phyloP scores from a whole-genome alignment of 1,140 invertebrate genomes.

The Achroia grisella region DNA sequence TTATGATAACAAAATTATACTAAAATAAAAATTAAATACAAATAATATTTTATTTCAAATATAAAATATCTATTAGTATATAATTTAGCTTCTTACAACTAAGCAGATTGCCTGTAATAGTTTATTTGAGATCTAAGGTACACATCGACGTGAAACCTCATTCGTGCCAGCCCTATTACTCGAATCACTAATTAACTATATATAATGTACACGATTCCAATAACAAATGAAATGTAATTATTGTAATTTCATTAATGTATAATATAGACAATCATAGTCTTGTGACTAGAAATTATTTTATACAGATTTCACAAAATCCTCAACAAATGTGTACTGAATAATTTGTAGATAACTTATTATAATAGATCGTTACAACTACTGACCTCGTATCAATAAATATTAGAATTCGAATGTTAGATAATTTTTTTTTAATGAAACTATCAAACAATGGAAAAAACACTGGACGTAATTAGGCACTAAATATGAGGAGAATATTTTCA shows the following conservation, averaged over 20 bases:
- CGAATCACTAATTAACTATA: constrained; percentile 3
- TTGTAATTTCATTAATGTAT: constrained; percentile 25
- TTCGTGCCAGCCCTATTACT: constrained; percentile 13
- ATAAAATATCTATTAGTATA: too few relatives aligned
- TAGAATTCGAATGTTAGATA: constrained; percentile 55
- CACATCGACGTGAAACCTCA: too few relatives aligned
- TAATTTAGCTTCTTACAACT: too few relatives aligned
- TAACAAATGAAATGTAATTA: constrained; percentile 20
- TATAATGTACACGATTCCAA: constrained; percentile 10
- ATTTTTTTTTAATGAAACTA: constrained; percentile 51
- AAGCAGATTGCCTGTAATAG: too few relatives aligned
- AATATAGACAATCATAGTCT: constrained; percentile 62
- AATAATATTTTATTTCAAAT: too few relatives aligned
- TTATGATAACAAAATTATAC: too few relatives aligned
- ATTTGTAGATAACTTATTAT: constrained; percentile 38
- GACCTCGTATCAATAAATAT: constrained; percentile 70
- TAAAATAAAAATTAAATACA: too few relatives aligned
- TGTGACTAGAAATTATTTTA: constrained; percentile 63
- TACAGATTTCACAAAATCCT: constrained; percentile 43
- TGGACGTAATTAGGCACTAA: constrained; percentile 66
- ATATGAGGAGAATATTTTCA: constrained; percentile 54
- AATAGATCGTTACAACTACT: constrained; percentile 47
- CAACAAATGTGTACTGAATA: constrained; percentile 43
- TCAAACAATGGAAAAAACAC: constrained; percentile 55
- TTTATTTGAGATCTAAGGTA: too few relatives aligned